These are phyloP conservation scores for Trachymyrmex cornetzi DNA, from an alignment of 1,140 invertebrate species.

Conservation along the genomic window DNA sequence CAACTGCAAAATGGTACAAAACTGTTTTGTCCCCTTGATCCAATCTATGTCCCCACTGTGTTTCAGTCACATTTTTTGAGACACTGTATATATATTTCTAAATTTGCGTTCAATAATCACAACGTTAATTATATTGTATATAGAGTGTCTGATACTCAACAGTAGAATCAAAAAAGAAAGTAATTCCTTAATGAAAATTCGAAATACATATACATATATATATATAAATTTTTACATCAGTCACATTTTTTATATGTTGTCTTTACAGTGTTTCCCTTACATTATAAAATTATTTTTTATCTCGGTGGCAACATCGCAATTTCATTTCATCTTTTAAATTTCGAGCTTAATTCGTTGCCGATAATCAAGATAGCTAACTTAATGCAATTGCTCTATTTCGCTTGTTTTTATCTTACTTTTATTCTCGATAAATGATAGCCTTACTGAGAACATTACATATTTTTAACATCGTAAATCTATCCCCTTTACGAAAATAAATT, in stretches of 20 bases:
- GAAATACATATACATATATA: not conserved
- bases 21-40: too few species aligned
- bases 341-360: not conserved
- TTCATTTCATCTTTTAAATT: not conserved
- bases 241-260: not conserved
- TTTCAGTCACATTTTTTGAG: too few species aligned
- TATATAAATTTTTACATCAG: too few species aligned
- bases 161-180: conserved; percentile 23
- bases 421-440: not conserved
- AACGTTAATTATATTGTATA: not conserved
- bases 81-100: not conserved
- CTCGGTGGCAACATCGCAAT: not conserved
- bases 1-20: too few species aligned
- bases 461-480: not conserved
- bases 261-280: not conserved
- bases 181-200: conserved; percentile 32
- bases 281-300: not conserved
- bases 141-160: not conserved
- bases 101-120: not conserved
- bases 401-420: not conserved
- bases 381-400: not conserved
- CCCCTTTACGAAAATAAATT: not conserved
- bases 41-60: too few species aligned
- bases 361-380: not conserved
- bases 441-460: not conserved